Evolutionary conservation across 2,113 vertebrate genomes (phyloP), one percentile per base, ranked within the genome.

Genomic region (Eulacestoma nigropectus): DNA sequence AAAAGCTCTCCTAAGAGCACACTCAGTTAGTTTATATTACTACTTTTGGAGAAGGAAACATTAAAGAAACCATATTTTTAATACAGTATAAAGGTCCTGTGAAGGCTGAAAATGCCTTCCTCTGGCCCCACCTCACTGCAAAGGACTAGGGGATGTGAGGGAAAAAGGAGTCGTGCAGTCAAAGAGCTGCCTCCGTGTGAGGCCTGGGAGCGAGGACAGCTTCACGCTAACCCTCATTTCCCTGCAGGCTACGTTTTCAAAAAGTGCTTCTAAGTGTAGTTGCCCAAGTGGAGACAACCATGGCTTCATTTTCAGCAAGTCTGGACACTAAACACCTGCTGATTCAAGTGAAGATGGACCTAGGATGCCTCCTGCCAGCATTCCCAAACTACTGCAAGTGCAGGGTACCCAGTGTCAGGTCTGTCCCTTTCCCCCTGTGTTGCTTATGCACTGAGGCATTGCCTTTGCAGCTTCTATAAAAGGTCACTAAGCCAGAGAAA

Each of bases 11-110:
- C 95, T 83, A 90, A 96, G 95, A 95, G 86, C 79, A 93, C 79
- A 96, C 96, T 97, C 94, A 95, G 87, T 95, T 91, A 97, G 96
- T 97, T 97, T 96, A 96, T 97, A 88, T 95, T 96, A 89, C 87
- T 94, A 96, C 87, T 95, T 97, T 96, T 95, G 90, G 91, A 94
- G 96, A 94, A 96, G 89, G 97, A 96, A 97, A 91, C 87, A 91
- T 96, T 94, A 97, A 94, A 97, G 95, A 94, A 94, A 94, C 80
- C 92, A 39, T 94, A 85, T 95, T 96, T 96, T 89, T 87, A 92
- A 96, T 93, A 94, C 76, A 88, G 80, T 92, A 96, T 94, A 93
- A 97, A 97, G 87, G 92, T 94, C 82, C 68, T 95, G 84, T 89
- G 87, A 96, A 91, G 90, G 76, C 82, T 95, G 84, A 89, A 95